phyloP scores from a whole-genome alignment of 2,888 invertebrate genomes.

The Melanchra persicariae region DNA sequence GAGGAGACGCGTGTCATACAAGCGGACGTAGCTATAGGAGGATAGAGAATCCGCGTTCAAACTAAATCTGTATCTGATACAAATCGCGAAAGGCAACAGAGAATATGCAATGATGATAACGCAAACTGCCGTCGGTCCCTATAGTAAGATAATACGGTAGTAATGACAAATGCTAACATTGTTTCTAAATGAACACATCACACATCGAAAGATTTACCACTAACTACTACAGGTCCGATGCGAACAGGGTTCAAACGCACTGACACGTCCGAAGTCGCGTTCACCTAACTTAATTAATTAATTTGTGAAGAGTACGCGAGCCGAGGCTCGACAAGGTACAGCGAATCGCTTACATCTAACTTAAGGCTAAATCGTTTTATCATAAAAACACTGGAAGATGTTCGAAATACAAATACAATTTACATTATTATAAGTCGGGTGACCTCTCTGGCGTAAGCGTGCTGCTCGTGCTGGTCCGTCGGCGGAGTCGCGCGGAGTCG shows the following conservation, averaged over 20 bases:
- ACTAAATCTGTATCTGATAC: constrained; percentile 76
- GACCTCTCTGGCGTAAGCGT: constrained; percentile 40
- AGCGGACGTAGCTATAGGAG: constrained; percentile 63
- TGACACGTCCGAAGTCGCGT: constrained; percentile 81
- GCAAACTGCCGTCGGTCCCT: constrained; percentile 80
- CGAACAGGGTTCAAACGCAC: constrained; percentile 82
- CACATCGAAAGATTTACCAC: constrained; percentile 88
- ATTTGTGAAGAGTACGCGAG: constrained; percentile 88
- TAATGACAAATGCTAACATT: constrained; percentile 84
- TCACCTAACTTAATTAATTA: constrained; percentile 83
- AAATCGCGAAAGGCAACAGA: constrained; percentile 84
- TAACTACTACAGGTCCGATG: constrained; percentile 87
- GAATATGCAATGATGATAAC: constrained; percentile 82
- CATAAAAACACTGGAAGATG: constrained; percentile 90
- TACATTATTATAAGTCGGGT: constrained; percentile 78
- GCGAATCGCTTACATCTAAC: constrained; percentile 85
- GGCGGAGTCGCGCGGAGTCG: constrained; percentile 41
- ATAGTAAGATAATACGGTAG: constrained; percentile 77
- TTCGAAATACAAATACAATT: constrained; percentile 84
- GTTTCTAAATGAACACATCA: constrained; percentile 89
- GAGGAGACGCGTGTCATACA: constrained; percentile 59
- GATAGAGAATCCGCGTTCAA: constrained; percentile 71
- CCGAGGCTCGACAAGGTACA: constrained; percentile 85
- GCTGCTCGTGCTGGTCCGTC: constrained; percentile 41
- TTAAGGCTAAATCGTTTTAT: constrained; percentile 86